phyloP scores from a whole-genome alignment of 2,888 invertebrate genomes.

The Rhogogaster chlorosoma region DNA sequence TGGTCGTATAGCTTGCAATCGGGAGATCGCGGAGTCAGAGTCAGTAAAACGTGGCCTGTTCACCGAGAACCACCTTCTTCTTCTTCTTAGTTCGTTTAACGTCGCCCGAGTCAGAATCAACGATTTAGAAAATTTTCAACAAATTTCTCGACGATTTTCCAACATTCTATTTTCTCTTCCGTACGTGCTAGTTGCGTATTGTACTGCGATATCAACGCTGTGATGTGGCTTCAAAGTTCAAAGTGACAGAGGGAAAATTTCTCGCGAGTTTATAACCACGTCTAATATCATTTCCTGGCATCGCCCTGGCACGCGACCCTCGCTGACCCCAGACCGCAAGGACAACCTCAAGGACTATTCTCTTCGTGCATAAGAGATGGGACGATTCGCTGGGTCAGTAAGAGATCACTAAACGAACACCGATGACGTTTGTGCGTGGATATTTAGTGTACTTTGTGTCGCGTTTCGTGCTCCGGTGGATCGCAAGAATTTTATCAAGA shows the following conservation, averaged over 20 bases:
- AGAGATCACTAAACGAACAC: slow-evolving; percentile 41
- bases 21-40: slow-evolving; percentile 31
- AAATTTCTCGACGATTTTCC: background rate
- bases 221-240: background rate
- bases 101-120: background rate
- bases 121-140: background rate
- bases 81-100: background rate
- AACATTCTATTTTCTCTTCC: background rate
- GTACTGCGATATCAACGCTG: background rate
- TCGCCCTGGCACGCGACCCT: slow-evolving; percentile 41
- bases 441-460: slow-evolving; percentile 61
- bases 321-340: slow-evolving; percentile 33
- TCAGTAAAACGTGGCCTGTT: slow-evolving; percentile 52
- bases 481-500: slow-evolving; percentile 57
- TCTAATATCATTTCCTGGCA: slow-evolving; percentile 33
- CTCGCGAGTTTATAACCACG: background rate
- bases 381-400: slow-evolving; percentile 41
- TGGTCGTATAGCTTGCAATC: slow-evolving; percentile 23
- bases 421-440: slow-evolving; percentile 43
- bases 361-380: background rate
- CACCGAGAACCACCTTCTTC: slow-evolving; percentile 35
- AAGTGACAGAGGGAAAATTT: background rate
- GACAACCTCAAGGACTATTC: slow-evolving; percentile 24
- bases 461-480: slow-evolving; percentile 61
- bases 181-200: background rate